These are phyloP conservation scores for Ctenochaetus hawaiiensis DNA, from an alignment of 2,797 vertebrate genomes.

Conservation along the genomic window DNA sequence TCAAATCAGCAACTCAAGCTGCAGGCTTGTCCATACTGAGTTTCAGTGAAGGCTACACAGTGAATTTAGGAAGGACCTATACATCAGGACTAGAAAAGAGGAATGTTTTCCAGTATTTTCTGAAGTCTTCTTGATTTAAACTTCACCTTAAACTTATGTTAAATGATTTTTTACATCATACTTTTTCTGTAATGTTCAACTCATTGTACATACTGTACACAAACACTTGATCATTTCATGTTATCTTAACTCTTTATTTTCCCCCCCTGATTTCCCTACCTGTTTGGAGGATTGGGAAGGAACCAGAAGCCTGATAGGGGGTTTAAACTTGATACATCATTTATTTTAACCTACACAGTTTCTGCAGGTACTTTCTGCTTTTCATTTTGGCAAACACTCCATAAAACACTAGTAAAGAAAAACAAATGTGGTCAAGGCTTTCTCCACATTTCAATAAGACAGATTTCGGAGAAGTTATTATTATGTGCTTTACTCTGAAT, in stretches of 20 bases:
- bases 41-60: conserved; percentile 8
- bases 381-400: conserved; percentile 4
- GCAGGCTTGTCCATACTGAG: not conserved
- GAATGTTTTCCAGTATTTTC: not conserved
- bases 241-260: no score
- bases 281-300: not conserved
- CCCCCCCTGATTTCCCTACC: not conserved
- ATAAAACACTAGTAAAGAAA: conserved; percentile 26
- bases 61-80: conserved; percentile 7
- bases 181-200: not conserved
- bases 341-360: not conserved
- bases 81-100: not conserved
- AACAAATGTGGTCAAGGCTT: conserved; percentile 27
- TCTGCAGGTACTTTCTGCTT: conserved; percentile 17
- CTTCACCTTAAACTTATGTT: not conserved
- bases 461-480: conserved; percentile 17
- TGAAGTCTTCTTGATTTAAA: not conserved
- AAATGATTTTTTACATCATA: not conserved
- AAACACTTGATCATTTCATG: not conserved
- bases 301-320: not conserved
- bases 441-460: conserved; percentile 47
- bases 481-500: conserved; percentile 33
- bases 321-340: conserved; percentile 11
- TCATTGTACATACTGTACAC: not conserved
- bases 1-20: conserved; percentile 35